Conservation (phyloP, 23 tunicate species). For the Clavelina lepadiformis region DNA sequence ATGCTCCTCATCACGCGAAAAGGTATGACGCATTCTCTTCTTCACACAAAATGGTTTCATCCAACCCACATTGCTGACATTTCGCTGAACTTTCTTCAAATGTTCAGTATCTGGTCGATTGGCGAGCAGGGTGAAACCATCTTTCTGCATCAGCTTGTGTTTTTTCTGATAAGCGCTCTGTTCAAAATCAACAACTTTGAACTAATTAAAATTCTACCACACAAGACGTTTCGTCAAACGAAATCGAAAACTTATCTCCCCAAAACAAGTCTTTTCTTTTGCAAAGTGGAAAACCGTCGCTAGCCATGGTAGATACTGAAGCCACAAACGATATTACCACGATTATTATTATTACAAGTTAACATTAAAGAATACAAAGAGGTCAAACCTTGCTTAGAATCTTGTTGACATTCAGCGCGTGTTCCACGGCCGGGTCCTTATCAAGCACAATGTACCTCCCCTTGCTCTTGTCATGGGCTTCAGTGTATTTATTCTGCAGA, state of each 20-base stretch:
- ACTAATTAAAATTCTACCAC: no score
- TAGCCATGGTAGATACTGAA: no score
- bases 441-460: constrained; percentile 62
- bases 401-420: constrained; percentile 66
- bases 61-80: constrained; percentile 74
- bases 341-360: no score
- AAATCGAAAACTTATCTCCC: no score
- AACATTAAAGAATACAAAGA: background rate
- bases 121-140: constrained; percentile 44
- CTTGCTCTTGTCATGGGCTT: constrained; percentile 45
- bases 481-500: constrained; percentile 86
- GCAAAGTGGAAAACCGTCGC: no score
- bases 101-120: constrained; percentile 72
- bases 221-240: no score
- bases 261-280: no score
- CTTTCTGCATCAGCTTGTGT: constrained; percentile 53
- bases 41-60: no score
- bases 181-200: background rate
- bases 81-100: constrained; percentile 69
- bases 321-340: no score
- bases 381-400: constrained; percentile 66
- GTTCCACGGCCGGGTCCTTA: constrained; percentile 73
- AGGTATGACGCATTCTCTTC: no score
- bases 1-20: no score
- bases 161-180: constrained; percentile 57